These are phyloP conservation scores for Brevimyrus niger DNA, from an alignment of 2,113 vertebrate species.

Conservation along the genomic window DNA sequence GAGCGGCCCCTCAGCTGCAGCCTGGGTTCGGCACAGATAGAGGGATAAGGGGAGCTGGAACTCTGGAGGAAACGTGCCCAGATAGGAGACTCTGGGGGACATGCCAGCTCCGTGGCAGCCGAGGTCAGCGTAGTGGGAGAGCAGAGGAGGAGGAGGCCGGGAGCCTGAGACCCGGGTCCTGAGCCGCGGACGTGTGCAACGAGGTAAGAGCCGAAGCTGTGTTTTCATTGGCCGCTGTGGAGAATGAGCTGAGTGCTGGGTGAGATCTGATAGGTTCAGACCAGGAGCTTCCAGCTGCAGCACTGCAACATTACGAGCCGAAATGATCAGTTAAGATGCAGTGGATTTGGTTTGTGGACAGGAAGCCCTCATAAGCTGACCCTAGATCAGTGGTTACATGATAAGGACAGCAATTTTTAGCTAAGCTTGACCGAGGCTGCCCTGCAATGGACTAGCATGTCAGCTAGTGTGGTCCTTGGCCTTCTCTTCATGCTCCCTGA, in stretches of 20 bases:
- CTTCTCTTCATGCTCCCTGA: background rate
- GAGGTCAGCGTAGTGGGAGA: background rate
- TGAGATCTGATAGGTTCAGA: background rate
- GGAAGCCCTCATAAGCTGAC: background rate
- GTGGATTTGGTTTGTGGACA: background rate
- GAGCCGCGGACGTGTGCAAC: background rate
- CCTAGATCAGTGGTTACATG: background rate
- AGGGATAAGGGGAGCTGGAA: background rate
- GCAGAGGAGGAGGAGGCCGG: background rate
- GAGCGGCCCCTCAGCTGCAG: conserved; percentile 15
- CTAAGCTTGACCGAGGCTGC: background rate
- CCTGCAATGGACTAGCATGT: background rate
- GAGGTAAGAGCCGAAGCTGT: background rate
- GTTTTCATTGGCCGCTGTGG: background rate
- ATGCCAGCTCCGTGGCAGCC: background rate
- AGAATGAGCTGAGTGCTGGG: background rate
- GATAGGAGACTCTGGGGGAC: background rate
- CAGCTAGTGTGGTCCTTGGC: background rate
- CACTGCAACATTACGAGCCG: background rate
- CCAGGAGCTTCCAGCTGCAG: background rate
- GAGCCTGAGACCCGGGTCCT: background rate
- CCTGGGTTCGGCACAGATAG: conserved; percentile 7
- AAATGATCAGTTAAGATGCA: background rate
- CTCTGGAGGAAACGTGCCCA: background rate
- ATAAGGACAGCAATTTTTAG: background rate